Conservation (phyloP, 2,888 invertebrate genomes). For the Tribolium freemani region DNA sequence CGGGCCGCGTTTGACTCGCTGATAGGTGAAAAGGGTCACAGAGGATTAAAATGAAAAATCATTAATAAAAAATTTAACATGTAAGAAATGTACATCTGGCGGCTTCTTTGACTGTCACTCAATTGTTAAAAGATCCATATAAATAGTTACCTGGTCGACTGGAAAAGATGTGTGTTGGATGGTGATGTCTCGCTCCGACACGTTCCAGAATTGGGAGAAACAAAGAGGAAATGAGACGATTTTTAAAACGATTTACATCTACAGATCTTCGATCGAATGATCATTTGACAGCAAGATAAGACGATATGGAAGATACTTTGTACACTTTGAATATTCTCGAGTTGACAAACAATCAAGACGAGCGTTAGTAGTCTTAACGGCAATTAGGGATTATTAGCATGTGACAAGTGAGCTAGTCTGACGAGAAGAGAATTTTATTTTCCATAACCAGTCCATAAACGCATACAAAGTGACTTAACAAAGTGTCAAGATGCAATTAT, state of each 20-base stretch:
- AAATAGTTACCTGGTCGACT: conserved; percentile 56
- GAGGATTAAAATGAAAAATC: conserved; percentile 59
- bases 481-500: background rate
- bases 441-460: background rate
- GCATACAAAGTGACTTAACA: background rate
- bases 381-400: background rate
- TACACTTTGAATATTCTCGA: conserved; percentile 17
- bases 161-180: conserved; percentile 36
- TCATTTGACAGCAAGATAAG: conserved; percentile 35
- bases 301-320: conserved; percentile 15
- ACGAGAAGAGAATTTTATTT: background rate
- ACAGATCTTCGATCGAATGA: conserved; percentile 31
- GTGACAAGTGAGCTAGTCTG: background rate
- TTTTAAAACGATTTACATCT: conserved; percentile 37
- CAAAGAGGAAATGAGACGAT: conserved; percentile 23
- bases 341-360: conserved; percentile 25
- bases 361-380: background rate
- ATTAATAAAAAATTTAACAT: conserved; percentile 59
- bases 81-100: conserved; percentile 56
- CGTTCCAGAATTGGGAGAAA: conserved; percentile 10
- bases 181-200: conserved; percentile 32
- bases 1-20: conserved; percentile 50
- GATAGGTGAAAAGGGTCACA: conserved; percentile 56
- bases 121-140: conserved; percentile 63
- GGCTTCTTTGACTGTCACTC: conserved; percentile 62